Evolutionary conservation across 2,113 vertebrate genomes (phyloP).

Genomic region (Hypocryptadius cinnamomeus): DNA sequence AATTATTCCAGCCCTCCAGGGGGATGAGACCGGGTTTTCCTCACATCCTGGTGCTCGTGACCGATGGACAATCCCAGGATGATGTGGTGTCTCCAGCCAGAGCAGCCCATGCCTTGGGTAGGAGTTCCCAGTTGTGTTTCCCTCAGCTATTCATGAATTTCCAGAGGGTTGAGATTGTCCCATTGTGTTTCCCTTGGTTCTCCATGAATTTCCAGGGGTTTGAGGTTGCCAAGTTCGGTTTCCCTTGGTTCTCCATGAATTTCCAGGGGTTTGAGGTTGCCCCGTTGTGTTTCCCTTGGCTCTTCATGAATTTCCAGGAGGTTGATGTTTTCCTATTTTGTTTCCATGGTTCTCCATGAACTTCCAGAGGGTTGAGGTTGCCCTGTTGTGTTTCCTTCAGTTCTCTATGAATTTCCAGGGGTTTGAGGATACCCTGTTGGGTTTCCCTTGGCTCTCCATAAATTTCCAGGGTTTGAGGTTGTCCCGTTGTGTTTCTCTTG

Average conservation of each 20-base stretch:
- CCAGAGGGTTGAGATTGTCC: not conserved
- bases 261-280: accelerated
- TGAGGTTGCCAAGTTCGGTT: not conserved
- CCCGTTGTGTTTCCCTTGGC: accelerated
- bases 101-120: conserved; percentile 77
- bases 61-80: conserved; percentile 85
- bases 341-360: not conserved
- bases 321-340: accelerated
- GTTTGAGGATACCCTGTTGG: accelerated
- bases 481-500: accelerated
- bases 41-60: conserved; percentile 79
- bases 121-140: not conserved
- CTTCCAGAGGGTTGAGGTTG: not conserved
- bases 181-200: accelerated
- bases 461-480: not conserved
- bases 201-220: not conserved
- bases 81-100: conserved; percentile 78
- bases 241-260: not conserved
- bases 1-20: conserved; percentile 78
- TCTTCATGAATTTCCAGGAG: not conserved
- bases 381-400: accelerated
- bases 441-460: not conserved
- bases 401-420: not conserved
- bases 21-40: conserved; percentile 79
- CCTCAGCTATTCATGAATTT: not conserved